These are phyloP conservation scores for Synanthedon myopaeformis DNA, from an alignment of 2,888 invertebrate species.

Conservation along the genomic window DNA sequence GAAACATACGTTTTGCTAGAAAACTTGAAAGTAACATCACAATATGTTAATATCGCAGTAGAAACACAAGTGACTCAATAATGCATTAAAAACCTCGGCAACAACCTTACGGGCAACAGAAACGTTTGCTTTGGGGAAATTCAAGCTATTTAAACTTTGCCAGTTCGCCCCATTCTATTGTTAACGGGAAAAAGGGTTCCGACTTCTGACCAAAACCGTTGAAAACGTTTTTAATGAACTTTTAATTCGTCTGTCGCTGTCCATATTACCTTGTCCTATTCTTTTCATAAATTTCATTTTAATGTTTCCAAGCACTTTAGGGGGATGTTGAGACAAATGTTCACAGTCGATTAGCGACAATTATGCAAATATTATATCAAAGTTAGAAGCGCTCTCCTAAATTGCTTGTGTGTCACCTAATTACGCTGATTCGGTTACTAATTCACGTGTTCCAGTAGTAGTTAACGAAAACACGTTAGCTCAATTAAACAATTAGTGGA, in stretches of 20 bases:
- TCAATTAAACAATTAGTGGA: background rate
- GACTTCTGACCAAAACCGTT: conserved; percentile 20
- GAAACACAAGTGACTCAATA: background rate
- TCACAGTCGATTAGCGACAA: background rate
- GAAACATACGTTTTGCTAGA: too few species aligned
- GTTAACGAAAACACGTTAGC: background rate
- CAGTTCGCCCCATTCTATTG: conserved; percentile 11
- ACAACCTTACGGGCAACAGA: conserved; percentile 3
- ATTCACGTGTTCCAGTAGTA: background rate
- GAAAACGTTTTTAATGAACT: conserved; percentile 36
- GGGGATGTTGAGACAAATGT: background rate
- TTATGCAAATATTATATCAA: background rate
- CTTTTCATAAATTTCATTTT: conserved; percentile 11
- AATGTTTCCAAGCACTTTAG: background rate
- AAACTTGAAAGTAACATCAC: too few species aligned
- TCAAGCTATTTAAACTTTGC: conserved; percentile 12
- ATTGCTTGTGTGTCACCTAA: background rate
- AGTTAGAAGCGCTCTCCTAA: background rate
- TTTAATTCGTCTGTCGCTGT: conserved; percentile 20
- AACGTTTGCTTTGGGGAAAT: conserved; percentile 7
- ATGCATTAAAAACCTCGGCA: background rate
- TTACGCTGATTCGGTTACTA: background rate
- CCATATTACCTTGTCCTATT: conserved; percentile 11
- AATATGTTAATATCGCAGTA: background rate
- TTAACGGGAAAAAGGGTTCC: conserved; percentile 19